Evolutionary conservation across 2,113 vertebrate species (phyloP), one percentile per base, ranked within the genome.

Genomic region (Sorex fumeus): DNA sequence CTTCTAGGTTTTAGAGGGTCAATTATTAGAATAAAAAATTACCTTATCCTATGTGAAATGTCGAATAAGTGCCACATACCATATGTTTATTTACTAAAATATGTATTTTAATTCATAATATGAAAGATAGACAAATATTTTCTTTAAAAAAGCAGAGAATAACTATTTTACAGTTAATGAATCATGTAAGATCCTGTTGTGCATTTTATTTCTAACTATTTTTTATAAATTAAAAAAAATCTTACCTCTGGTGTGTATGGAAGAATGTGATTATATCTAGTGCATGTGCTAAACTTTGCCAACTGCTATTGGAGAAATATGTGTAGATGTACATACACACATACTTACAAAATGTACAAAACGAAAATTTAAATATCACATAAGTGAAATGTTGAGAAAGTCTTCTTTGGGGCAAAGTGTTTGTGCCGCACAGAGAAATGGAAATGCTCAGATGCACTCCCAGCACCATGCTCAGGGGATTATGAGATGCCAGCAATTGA

Each of bases 1-100:
- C 36, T 83, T n/a, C 90, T 81, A 74, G 36, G 71, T 66, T 77
- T 80, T 74, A 87, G 13, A 84, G n/a, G 10, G 60, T 6, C 66
- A 45, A 70, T 74, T 40, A 83, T 91, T 40, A 78, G 93, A 84
- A 21, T 69, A 2, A 67, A 78, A 93, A 76, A 47, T 32, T n/a
- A 78, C 62, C 91, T 32, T n/a, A 78, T 67, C 91, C 45, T 3
- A 79, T 66, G 47, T 69, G 4, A 43, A 50, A 78, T 10, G 40
- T 66, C 2, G 36, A 3, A 40, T n/a, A 40, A 40, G 40, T 40
- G 84, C 76, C 64, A 50, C 19, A 6, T 66, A 15, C 4, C 23
- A 27, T 57, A 43, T 62, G 23, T 88, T 83, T 75, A 72, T 90
- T 95, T 81, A 74, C 21, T 88, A 85, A 81, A 70, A 88, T 62